These are phyloP conservation scores for Telenomus remus DNA, from an alignment of 1,140 invertebrate genomes.

Conservation along the genomic window DNA sequence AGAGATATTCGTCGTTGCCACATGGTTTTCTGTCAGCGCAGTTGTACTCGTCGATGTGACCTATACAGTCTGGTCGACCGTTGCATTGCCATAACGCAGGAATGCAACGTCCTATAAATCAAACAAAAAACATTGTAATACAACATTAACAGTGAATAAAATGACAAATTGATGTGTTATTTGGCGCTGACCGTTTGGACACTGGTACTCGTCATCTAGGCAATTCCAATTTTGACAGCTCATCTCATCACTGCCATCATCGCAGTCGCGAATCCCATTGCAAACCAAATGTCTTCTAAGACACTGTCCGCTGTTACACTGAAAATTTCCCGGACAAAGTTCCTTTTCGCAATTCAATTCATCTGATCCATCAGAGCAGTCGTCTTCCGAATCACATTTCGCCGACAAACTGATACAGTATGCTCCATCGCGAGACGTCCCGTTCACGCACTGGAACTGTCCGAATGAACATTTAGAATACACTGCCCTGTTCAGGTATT, in stretches of 20 bases:
- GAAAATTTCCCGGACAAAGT: conserved; percentile 79
- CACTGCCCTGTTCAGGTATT: conserved; percentile 18
- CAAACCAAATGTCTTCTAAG: conserved; percentile 83
- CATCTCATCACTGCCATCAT: conserved; percentile 83
- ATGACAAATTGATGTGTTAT: not conserved
- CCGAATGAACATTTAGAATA: conserved; percentile 77
- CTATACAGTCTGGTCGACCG: conserved; percentile 80
- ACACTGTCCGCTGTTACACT: conserved; percentile 83
- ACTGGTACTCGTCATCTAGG: conserved; percentile 78
- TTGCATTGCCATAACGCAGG: conserved; percentile 80
- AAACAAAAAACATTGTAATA: not conserved
- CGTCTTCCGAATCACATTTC: conserved; percentile 79
- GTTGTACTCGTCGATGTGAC: conserved; percentile 80
- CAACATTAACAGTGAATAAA: not conserved
- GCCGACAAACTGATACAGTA: conserved; percentile 77
- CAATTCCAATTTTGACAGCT: conserved; percentile 79
- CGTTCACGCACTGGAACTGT: conserved; percentile 79
- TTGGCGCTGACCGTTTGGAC: conserved; percentile 68
- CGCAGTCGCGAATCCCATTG: conserved; percentile 83
- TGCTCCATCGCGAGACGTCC: conserved; percentile 78
- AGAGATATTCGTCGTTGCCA: conserved; percentile 77
- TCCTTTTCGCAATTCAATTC: conserved; percentile 78
- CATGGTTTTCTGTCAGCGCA: conserved; percentile 75
- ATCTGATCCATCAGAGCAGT: conserved; percentile 81
- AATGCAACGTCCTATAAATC: conserved; percentile 75